Evolutionary conservation across 2,113 vertebrate species (phyloP), one percentile per base, ranked within the genome.

Genomic region (Cynocephalus volans): DNA sequence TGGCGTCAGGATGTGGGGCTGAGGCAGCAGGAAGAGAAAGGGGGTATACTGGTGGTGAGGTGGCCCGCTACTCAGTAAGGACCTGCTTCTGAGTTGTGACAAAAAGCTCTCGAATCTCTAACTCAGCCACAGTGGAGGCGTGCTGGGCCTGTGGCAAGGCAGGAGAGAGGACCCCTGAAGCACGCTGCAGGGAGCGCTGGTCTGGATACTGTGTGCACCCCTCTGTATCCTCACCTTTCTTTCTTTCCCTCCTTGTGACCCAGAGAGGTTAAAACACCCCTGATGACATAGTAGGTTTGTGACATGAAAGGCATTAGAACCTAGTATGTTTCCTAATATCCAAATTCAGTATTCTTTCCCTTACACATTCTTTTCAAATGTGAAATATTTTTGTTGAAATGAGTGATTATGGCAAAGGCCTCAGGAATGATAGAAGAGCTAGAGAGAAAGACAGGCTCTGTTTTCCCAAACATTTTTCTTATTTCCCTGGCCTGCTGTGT

Each of bases 351-450:
- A 24, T 81, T 83, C 36, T 70, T 87, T 60, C 31, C 75, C 31
- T 93, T 48, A 41, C 3, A 33, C 56, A 21, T 15, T n/a, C 23
- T 54, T 75, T 76, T 83, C 60, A 88, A 58, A 52, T n/a, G n/a
- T 72, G 76, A 93, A n/a, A 3, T 62, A 48, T 56, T 89, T 81
- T 85, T 91, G 87, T 52, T 52, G 26, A 72, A 77, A 41, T 90
- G 19, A 1, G n/a, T 54, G 33, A 41, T 80, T 87, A 58, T 36
- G 50, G 65, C 15, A 45, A 41, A 72, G 26, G 10, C 41, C 48
- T 93, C 41, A 62, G 31, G 52, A 96, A 48, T n/a, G 24, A 7
- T 67, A 75, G 50, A 81, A 88, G 67, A 36, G 36, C 50, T 88
- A 21, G 67, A 23, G 82, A 69, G 41, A 84, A 72, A 94, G 33